Evolutionary conservation across 2,113 vertebrate species (phyloP), one percentile per base, ranked within the genome.

Genomic region (Montifringilla adamsi): DNA sequence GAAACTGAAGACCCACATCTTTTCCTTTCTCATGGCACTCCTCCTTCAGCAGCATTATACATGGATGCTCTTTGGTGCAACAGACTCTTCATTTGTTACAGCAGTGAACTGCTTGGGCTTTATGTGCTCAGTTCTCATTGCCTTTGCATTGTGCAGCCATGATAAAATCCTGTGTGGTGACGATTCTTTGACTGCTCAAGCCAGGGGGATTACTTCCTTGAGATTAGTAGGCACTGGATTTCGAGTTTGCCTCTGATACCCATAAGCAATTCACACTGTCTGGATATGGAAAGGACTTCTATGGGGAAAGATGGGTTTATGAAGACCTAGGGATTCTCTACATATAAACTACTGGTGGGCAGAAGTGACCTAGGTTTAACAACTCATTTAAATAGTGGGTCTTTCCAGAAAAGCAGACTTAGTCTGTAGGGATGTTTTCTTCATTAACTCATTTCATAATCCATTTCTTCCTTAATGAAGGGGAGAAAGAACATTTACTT

Each of bases 361-460:
- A 64, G 74, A 92, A 81, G 17, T 64, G 56, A 93, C 39, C 20
- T 35, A 72, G 15, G 49, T 75, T 91, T 75, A 86, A 76, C 19
- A 70, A 28, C 15, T 78, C 30, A 62, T 82, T 82, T 63, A 90
- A 69, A 41, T 1, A 30, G 10, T 10, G 9, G 1, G 19, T 90
- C 39, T 80, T 88, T 93, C 53, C 67, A 78, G 58, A 23, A 64
- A 84, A 70, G 28, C 23, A 69, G 47, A 53, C 31, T 33, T 33
- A 63, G 26, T 41, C 47, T 75, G n/a, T 9, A 77, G 37, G 62
- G 77, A 93, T 4, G 2, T 66, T 92, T 77, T 77, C 37, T 87
- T 92, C 89, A 89, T 91, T 94, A 94, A 43, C 28, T 67, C 46
- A 53, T 44, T 92, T 90, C 53, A 88, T 87, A 89, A 75, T 81